Evolutionary conservation across 2,113 vertebrate genomes (phyloP).

Genomic region (Tetraodon nigroviridis): DNA sequence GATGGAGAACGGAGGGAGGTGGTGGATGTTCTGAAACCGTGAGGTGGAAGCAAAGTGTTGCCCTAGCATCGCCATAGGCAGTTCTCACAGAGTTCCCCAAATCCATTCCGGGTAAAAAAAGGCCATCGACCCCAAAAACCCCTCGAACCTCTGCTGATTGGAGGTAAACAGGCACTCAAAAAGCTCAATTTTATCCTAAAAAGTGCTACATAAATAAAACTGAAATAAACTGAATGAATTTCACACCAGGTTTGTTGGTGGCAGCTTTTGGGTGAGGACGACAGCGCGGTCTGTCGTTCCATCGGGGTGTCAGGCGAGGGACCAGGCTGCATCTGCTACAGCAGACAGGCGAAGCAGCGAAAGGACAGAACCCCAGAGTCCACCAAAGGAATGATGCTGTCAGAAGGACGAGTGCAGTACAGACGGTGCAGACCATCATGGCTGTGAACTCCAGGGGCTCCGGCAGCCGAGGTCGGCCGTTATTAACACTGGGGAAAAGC

Average conservation of each 20-base stretch:
- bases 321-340: conserved; percentile 42
- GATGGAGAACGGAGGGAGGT: not conserved
- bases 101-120: conserved; percentile 44
- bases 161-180: conserved; percentile 39
- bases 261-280: conserved; percentile 40
- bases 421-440: no score
- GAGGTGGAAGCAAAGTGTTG: not conserved
- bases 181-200: no score
- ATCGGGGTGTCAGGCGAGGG: conserved; percentile 39
- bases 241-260: no score
- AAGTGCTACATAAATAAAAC: no score
- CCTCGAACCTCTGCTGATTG: conserved; percentile 46
- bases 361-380: conserved; percentile 16
- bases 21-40: conserved; percentile 1
- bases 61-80: conserved; percentile 17
- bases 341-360: conserved; percentile 28
- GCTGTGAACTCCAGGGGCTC: no score
- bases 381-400: not conserved
- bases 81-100: conserved; percentile 60
- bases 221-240: no score
- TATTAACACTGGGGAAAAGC: no score
- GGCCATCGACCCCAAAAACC: conserved; percentile 58
- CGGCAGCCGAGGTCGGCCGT: no score
- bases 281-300: conserved; percentile 48
- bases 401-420: no score